A percentile compares a stretch with the other conserved stretches of the same genome.
Evolutionary conservation across 2,113 vertebrate species (phyloP).

Genomic region (Argyrosomus japonicus): DNA sequence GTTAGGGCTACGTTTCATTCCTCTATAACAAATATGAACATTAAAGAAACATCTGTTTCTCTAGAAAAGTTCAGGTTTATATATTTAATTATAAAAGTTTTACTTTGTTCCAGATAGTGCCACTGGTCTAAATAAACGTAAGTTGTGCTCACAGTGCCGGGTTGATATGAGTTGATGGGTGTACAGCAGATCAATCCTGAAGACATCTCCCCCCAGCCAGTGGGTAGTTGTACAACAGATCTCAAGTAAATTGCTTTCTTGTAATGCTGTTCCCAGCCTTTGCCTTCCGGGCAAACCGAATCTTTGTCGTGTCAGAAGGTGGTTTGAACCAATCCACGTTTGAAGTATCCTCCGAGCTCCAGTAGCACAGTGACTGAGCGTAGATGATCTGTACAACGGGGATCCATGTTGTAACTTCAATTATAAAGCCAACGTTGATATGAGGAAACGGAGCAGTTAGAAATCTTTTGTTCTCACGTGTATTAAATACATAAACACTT

Average conservation of each 20-base stretch:
- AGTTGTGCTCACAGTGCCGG: slow-evolving; percentile 5
- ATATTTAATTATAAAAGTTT: not conserved
- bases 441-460: not conserved
- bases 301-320: slow-evolving; percentile 11
- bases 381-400: not conserved
- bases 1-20: too few relatives aligned
- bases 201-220: slow-evolving; percentile 25
- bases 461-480: not conserved
- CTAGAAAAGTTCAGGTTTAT: not conserved
- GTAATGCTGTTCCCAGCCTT: slow-evolving; percentile 33
- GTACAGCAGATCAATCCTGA: slow-evolving; percentile 8
- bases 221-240: slow-evolving; percentile 36
- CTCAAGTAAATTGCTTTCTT: slow-evolving; percentile 51
- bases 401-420: not conserved
- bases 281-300: slow-evolving; percentile 19
- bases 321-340: slow-evolving; percentile 29
- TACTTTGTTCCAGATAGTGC: not conserved
- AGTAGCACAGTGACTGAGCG: slow-evolving; percentile 3
- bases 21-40: too few relatives aligned
- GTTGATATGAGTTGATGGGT: slow-evolving; percentile 2
- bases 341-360: slow-evolving; percentile 4
- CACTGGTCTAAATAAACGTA: not conserved
- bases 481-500: not conserved
- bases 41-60: not conserved
- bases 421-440: not conserved